Percentiles rank a stretch among this genome's conserved stretches.
phyloP scores from a whole-genome alignment of 2,113 vertebrate species.

The Amblyornis subalaris region DNA sequence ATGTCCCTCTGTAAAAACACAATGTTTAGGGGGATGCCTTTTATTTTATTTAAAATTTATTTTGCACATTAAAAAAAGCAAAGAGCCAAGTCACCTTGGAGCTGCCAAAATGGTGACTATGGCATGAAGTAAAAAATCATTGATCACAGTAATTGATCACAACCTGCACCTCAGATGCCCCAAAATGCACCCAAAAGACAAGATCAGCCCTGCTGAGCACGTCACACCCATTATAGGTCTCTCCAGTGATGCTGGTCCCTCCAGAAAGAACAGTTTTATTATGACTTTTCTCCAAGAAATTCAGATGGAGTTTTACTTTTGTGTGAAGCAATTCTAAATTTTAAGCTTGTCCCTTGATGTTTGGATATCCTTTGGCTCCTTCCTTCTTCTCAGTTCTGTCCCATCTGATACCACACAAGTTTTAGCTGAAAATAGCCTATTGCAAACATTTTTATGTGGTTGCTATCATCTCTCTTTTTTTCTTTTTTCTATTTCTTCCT shows the following conservation, averaged over 20 bases:
- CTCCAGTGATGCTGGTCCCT: neutral
- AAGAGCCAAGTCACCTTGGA: neutral
- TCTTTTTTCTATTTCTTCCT: fast-evolving
- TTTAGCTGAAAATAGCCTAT: neutral
- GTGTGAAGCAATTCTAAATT: neutral
- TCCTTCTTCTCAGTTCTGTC: neutral
- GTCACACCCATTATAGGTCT: neutral
- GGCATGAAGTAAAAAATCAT: neutral
- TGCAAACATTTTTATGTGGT: neutral
- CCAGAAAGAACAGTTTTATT: neutral
- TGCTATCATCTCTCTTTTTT: fast-evolving
- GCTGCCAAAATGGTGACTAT: neutral
- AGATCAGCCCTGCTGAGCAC: neutral
- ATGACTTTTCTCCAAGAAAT: neutral
- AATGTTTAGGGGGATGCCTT: conserved; percentile 68
- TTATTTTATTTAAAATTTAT: conserved; percentile 78
- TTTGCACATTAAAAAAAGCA: conserved; percentile 48
- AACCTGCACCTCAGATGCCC: neutral
- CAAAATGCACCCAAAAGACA: neutral
- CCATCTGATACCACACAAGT: neutral
- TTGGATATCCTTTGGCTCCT: neutral
- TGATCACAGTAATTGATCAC: neutral
- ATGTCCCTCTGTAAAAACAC: conserved; percentile 73
- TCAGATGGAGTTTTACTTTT: neutral
- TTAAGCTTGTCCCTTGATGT: neutral